Evolutionary conservation across 2,113 vertebrate species (phyloP), one percentile per base, ranked within the genome.

Genomic region (Mirza zaza): DNA sequence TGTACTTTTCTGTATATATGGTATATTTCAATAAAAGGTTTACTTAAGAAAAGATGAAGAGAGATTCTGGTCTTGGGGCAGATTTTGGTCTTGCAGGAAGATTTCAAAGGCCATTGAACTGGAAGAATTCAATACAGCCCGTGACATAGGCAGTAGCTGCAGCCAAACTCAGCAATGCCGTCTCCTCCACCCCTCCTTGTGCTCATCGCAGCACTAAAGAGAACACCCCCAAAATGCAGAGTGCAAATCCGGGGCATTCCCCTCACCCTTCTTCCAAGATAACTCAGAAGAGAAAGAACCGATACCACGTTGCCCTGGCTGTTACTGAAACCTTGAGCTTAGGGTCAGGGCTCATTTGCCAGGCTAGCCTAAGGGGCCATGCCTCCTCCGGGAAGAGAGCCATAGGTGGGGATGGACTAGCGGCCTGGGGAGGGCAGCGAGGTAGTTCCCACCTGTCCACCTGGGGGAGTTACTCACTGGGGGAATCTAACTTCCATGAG

Each of bases 41-140:
- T 86, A 39, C 14, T 92, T 86, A 73, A 90, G 65, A 85, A 67
- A 90, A 87, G 80, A 77, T n/a, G 32, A 84, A 94, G 76, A 81
- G 36, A 48, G 68, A n/a, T 65, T 77, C n/a, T 71, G 6, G 12
- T 83, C 42, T 70, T n/a, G 13, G 32, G 61, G 59, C 20, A 82
- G n/a, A 95, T 65, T 77, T 57, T 63, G 15, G 18, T 77, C n/a
- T 71, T 87, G 6, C 0, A 71, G 39, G 34, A 25, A 82, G 45
- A 61, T 70, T 87, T 55, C 55, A 87, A 65, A 87, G 90, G 39
- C 48, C 48, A 27, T 1, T 0, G 3, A 73, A 36, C 18, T 36
- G 10, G 14, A 93, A 79, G 67, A 36, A 61, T 57, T 52, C 20
- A 42, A 34, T 61, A 76, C 8, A 80, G 29, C 39, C 36, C 48